These are phyloP conservation scores for Haliclona indistincta DNA, from an alignment of 37 sponge, comb jelly and placozoan species.

Conservation along the genomic window DNA sequence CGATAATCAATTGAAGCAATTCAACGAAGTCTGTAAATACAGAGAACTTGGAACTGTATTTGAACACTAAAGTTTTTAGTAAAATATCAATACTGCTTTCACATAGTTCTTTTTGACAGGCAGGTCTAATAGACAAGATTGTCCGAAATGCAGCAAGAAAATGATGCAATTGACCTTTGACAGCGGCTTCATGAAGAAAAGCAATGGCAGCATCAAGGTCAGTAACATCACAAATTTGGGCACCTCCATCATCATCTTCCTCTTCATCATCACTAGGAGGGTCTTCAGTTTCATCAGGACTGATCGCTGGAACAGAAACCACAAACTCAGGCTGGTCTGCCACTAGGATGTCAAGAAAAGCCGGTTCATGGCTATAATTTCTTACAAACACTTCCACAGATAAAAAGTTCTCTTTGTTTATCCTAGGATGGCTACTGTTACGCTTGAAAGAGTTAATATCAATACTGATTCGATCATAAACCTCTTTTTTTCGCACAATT, in stretches of 20 bases:
- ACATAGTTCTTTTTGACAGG: not conserved
- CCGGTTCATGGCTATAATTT: constrained; percentile 7
- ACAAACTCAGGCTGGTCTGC: constrained; percentile 20
- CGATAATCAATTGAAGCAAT: constrained; percentile 20
- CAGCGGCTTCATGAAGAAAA: constrained; percentile 13
- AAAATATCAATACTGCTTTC: not conserved
- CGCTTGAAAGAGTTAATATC: constrained; percentile 54
- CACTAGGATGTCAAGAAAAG: constrained; percentile 47
- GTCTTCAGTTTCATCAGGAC: constrained; percentile 31
- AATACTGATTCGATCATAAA: constrained; percentile 60
- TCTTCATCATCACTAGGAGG: constrained; percentile 24
- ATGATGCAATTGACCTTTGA: constrained; percentile 9
- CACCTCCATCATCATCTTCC: not conserved
- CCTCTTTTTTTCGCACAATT: not conserved
- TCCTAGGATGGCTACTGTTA: constrained; percentile 37
- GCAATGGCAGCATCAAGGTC: constrained; percentile 6
- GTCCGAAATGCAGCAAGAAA: constrained; percentile 21
- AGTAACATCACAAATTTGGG: not conserved
- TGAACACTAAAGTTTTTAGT: constrained; percentile 19
- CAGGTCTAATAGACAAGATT: not conserved
- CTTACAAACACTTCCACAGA: constrained; percentile 70
- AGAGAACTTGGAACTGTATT: not conserved
- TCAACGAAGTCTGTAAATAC: not conserved
- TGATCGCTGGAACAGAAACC: not conserved
- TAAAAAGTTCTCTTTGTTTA: constrained; percentile 47